Evolutionary conservation across 1,140 invertebrate genomes (phyloP), one percentile per base, ranked within the genome.

Genomic region (Drosophila lowei): DNA sequence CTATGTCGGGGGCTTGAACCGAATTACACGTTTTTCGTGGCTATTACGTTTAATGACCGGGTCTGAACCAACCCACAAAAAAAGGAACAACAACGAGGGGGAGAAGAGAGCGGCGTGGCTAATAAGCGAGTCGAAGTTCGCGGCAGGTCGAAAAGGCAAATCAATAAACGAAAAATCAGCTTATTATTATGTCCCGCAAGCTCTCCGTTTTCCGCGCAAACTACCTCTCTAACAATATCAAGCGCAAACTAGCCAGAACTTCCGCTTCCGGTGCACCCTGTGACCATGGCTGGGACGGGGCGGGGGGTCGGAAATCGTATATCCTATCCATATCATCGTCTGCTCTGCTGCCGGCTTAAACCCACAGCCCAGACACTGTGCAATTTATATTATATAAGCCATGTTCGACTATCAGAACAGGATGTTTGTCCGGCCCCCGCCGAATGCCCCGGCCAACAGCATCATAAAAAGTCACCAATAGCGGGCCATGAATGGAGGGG

Each of bases 191-290:
- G 56, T 50, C 13, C 44, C 62, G 38, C 54, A 47, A 49, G 50
- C 34, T 1, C 11, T 11, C 11, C 3, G 1, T 38, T 30, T 9
- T 30, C 30, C 34, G 11, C 34, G 3, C 30, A 11, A 38, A 38
- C 34, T 38, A 38, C 34, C 34, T 38, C 34, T 38, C 62, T 68
- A 81, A 75, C 70, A 68, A 74, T 81, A 81, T 86, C 83, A 88
- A 88, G 81, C 83, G 78, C 85, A 89, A 89, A 89, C 83, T 86
- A 90, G 81, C 88, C 78, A 90, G 64, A 57, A 86, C 77, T 79
- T 90, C 86, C 86, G 86, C 8, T 90, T 89, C 89, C 85, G 85
- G 72, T 72, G 50, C 56, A 59, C 55, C 70, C 77, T 61, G 70
- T 62, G 62, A 74, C 50, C 71, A 34, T 44, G 47, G 63, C 61